Conservation (phyloP, 1,140 invertebrate species). For the Drosophila chauvacae region DNA sequence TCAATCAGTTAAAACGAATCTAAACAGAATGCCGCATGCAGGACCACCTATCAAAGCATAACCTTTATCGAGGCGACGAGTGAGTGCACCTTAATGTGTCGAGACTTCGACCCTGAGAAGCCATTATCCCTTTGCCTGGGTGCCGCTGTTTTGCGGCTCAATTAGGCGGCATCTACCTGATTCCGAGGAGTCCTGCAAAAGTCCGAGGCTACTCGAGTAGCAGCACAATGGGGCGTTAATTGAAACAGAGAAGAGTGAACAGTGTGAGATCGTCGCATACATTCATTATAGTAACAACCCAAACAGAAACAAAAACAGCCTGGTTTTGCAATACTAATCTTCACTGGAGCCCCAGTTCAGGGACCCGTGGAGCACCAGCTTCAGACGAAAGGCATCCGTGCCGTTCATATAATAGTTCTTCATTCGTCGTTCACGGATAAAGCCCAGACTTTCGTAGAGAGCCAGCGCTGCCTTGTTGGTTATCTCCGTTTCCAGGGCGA, state of each 20-base stretch:
- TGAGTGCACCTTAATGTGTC: constrained; percentile 58
- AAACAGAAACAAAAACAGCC: not conserved
- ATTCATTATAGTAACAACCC: constrained; percentile 1
- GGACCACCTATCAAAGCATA: constrained; percentile 52
- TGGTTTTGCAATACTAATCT: not conserved
- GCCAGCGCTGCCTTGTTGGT: constrained; percentile 97
- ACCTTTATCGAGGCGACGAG: constrained; percentile 57
- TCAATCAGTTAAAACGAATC: constrained; percentile 12
- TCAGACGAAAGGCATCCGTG: constrained; percentile 97
- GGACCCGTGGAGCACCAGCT: constrained; percentile 94
- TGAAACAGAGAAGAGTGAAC: constrained; percentile 24
- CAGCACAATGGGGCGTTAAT: constrained; percentile 64
- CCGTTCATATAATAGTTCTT: constrained; percentile 99
- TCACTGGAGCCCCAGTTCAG: not conserved
- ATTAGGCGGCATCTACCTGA: constrained; percentile 66
- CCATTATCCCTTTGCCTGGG: constrained; percentile 62
- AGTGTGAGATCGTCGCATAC: constrained; percentile 5
- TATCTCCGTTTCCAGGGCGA: constrained; percentile 98
- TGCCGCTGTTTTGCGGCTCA: constrained; percentile 50
- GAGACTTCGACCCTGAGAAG: constrained; percentile 60
- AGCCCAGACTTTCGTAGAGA: constrained; percentile 98
- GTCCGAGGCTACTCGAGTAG: constrained; percentile 50
- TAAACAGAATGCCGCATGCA: constrained; percentile 1
- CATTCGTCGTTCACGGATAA: constrained; percentile 97
- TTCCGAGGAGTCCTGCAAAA: not conserved